phyloP scores from a whole-genome alignment of 2,797 vertebrate species.

The Sebastes minor region DNA sequence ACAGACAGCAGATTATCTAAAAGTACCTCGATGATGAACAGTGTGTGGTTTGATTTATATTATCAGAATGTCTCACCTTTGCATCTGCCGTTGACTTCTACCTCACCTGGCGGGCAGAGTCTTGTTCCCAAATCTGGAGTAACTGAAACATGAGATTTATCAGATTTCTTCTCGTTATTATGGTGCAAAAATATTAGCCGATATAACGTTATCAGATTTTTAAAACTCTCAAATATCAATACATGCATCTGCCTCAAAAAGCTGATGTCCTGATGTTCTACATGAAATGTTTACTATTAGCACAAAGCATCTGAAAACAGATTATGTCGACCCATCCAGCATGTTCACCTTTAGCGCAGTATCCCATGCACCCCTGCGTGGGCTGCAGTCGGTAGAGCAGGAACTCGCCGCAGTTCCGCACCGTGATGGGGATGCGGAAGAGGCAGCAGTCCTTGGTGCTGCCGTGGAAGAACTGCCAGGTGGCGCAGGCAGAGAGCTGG shows the following conservation, averaged over 20 bases:
- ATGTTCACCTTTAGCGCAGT: conserved; percentile 79
- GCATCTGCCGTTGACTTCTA: conserved; percentile 74
- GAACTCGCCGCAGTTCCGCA: conserved; percentile 81
- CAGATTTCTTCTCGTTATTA: background rate
- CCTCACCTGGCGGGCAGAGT: conserved; percentile 74
- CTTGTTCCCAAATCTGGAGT: conserved; percentile 69
- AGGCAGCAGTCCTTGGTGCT: conserved; percentile 83
- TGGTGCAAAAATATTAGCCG: background rate
- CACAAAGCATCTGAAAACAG: background rate
- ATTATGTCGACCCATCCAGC: background rate
- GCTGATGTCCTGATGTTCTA: no score
- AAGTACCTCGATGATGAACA: background rate
- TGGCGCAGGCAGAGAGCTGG: conserved; percentile 79
- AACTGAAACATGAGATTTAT: conserved; percentile 48
- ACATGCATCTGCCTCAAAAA: background rate
- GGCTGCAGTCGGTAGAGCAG: conserved; percentile 83
- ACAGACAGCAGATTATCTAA: background rate
- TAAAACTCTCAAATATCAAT: background rate
- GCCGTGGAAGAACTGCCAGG: conserved; percentile 81
- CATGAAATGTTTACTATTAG: background rate
- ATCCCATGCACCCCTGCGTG: conserved; percentile 85
- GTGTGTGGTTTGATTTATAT: background rate
- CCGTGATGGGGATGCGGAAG: conserved; percentile 77
- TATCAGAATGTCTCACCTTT: conserved; percentile 61
- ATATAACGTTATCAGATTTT: background rate